phyloP scores from a whole-genome alignment of 2,113 vertebrate species.

The Odobenus rosmarus region DNA sequence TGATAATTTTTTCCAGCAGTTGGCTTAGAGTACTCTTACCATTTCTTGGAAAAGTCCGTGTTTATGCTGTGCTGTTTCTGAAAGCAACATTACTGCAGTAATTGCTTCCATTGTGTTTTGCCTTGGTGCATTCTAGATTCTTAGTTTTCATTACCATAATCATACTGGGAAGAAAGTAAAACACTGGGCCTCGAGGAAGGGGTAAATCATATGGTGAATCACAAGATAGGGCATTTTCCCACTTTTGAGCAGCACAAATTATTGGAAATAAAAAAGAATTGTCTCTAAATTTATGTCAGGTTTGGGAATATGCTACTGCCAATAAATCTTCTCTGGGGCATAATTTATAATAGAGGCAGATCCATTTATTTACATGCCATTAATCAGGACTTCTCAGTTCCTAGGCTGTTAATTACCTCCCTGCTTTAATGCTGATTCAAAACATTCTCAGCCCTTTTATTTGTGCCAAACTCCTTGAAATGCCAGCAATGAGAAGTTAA shows the following conservation, averaged over 20 bases:
- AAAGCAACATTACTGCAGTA: slow-evolving; percentile 60
- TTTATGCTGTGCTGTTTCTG: slow-evolving; percentile 70
- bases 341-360: slow-evolving; percentile 64
- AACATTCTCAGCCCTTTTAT: slow-evolving; percentile 52
- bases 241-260: neutral
- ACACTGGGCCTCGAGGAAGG: neutral
- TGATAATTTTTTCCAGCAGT: slow-evolving; percentile 73
- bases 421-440: slow-evolving; percentile 60
- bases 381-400: slow-evolving; percentile 52
- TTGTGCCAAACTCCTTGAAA: slow-evolving; percentile 51
- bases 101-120: slow-evolving; percentile 75
- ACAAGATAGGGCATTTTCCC: neutral
- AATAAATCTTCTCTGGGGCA: slow-evolving; percentile 23
- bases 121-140: slow-evolving; percentile 55
- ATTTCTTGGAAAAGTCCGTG: slow-evolving; percentile 72
- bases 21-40: slow-evolving; percentile 55
- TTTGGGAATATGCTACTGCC: slow-evolving; percentile 40
- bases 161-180: slow-evolving; percentile 43
- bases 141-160: slow-evolving; percentile 56
- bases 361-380: slow-evolving; percentile 47
- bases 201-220: slow-evolving; percentile 4
- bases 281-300: slow-evolving; percentile 40
- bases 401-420: slow-evolving; percentile 52
- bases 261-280: slow-evolving; percentile 44
- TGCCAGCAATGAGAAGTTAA: slow-evolving; percentile 35